Base-by-base conservation (phyloP, 1,140 invertebrate species). In the Sycobia sp. region DNA sequence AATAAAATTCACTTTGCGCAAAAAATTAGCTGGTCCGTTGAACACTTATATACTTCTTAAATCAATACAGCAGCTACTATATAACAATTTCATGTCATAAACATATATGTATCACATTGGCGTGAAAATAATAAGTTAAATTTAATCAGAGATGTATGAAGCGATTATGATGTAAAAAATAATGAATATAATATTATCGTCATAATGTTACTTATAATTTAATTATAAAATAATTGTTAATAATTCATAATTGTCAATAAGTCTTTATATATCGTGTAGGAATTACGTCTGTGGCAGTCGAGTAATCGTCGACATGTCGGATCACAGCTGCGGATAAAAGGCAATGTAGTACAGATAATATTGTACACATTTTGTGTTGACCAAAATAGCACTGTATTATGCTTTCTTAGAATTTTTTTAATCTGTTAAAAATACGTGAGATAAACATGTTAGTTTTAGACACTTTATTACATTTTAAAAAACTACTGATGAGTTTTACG, bases 61-160 rank as follows among this genome's bases (percentile, higher is more conserved):
- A 47, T 39, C 38, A 29, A 60, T 44, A 14, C 34, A 59, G 34
- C 46, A 50, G 46, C 41, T 27, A 56, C 34, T 49, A 44, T 56
- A 63, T 56, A 49, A 62, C 44, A 63, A 44, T 56, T 50, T 34
- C 51, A 46, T 36, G 29, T 62, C 50, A 66, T 62, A 66, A 68
- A 68, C 63, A 66, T 64, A 62, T 62, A 66, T 66, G 65, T 66
- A 68, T 68, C 67, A 68, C 67, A 68, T 57, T 49, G 32, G 25
- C 27, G 58, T 68, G 62, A 68, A 65, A 62, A 25, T 66, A 67
- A 63, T 67, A 65, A 68, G 56, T 68, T 65, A 68, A 65, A 59
- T 55, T 64, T 43, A 59, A 43, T 59, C 32, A 58, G 47, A 29
- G 38, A 64, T 58, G 27, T 64, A 58, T 32, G 39, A 56, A 63